phyloP scores from a whole-genome alignment of 1,140 invertebrate species.

The Nephotettix cincticeps region DNA sequence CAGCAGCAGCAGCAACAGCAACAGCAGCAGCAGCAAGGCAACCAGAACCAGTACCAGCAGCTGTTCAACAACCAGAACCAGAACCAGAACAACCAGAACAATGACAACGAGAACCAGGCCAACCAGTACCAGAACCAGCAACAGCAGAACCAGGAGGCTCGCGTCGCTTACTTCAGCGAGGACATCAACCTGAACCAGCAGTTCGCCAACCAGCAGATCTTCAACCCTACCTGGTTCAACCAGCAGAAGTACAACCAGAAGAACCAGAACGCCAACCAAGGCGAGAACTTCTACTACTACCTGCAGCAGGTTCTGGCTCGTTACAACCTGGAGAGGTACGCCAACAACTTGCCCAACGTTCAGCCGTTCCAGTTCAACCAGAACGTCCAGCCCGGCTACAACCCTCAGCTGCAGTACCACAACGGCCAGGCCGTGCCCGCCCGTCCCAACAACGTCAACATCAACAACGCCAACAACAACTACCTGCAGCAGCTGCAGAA shows the following conservation, averaged over 20 bases:
- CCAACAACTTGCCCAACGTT: conserved; percentile 61
- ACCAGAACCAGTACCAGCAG: neutral
- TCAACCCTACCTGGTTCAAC: conserved; percentile 63
- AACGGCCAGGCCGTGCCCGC: conserved; percentile 31
- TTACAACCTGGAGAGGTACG: conserved; percentile 67
- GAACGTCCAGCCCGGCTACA: conserved; percentile 38
- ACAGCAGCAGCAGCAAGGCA: neutral
- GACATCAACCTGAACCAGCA: conserved; percentile 54
- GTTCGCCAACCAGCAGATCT: conserved; percentile 53
- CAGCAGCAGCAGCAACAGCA: conserved; percentile 5
- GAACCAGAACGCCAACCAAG: conserved; percentile 51
- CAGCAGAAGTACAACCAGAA: conserved; percentile 45
- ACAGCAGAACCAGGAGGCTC: conserved; percentile 65
- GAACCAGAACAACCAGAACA: conserved; percentile 44
- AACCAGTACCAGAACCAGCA: conserved; percentile 61
- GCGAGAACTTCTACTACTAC: conserved; percentile 59
- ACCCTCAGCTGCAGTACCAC: conserved; percentile 31
- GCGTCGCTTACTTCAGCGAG: conserved; percentile 70
- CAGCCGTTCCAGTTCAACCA: conserved; percentile 55
- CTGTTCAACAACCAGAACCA: conserved; percentile 54
- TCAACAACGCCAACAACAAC: conserved; percentile 25
- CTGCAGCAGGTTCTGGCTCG: conserved; percentile 61
- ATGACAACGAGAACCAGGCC: conserved; percentile 58
- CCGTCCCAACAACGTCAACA: conserved; percentile 22
- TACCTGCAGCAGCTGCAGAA: conserved; percentile 10